These are phyloP conservation scores for Typhlichthys subterraneus DNA, from an alignment of 2,797 vertebrate species.

Conservation along the genomic window DNA sequence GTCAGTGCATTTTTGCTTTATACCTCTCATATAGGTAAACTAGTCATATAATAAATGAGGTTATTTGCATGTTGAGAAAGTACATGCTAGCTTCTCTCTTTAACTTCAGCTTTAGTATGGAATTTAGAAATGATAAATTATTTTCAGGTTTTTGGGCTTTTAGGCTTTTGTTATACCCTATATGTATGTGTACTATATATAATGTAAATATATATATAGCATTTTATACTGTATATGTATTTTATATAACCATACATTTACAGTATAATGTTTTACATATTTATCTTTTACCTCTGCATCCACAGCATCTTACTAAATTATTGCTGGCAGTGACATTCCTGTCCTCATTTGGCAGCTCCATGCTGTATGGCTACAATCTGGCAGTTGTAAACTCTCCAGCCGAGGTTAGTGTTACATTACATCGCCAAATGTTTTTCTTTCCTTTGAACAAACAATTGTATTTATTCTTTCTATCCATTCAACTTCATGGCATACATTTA, in stretches of 20 bases:
- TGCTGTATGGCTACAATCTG: slow-evolving; percentile 90
- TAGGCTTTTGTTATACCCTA: not conserved
- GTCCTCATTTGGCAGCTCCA: slow-evolving; percentile 88
- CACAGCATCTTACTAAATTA: slow-evolving; percentile 79
- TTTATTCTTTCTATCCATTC: not conserved
- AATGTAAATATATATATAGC: too few relatives aligned
- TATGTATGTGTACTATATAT: not conserved
- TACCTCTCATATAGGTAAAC: not conserved
- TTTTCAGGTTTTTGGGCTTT: not conserved
- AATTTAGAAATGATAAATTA: not conserved
- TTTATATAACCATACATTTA: not conserved
- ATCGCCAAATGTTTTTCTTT: not conserved
- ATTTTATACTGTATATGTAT: not conserved
- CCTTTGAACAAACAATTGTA: not conserved
- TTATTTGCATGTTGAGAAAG: not conserved
- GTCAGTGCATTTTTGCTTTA: not conserved
- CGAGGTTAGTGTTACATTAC: slow-evolving; percentile 71
- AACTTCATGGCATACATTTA: not conserved
- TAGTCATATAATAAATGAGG: not conserved
- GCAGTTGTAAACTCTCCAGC: slow-evolving; percentile 90
- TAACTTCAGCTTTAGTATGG: not conserved
- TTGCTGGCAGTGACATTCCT: slow-evolving; percentile 84
- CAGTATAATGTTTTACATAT: not conserved
- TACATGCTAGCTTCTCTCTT: not conserved
- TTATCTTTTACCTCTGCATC: slow-evolving; percentile 14